Percentiles rank a stretch among this genome's conserved stretches.
Conservation (phyloP, 64 coral and sea anemone genomes). For the Montipora sp. region DNA sequence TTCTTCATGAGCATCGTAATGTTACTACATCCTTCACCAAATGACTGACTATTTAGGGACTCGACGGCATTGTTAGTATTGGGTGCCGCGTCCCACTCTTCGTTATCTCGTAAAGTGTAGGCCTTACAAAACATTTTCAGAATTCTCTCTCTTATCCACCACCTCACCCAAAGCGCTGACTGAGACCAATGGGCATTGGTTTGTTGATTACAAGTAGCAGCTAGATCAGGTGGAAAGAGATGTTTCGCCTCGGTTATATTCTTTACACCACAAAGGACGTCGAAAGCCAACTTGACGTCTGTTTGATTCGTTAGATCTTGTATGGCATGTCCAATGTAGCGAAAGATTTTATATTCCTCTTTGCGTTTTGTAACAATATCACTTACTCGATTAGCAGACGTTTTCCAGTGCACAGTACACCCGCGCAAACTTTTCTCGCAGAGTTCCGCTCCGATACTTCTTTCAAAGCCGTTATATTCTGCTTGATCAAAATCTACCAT, state of each 20-base stretch:
- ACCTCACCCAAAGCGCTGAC: constrained; percentile 23
- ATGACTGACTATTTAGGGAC: constrained; percentile 32
- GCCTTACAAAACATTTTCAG: constrained; percentile 57
- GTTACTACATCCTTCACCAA: constrained; percentile 55
- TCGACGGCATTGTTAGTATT: constrained; percentile 42
- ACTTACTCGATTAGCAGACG: too few relatives aligned
- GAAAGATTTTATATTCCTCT: too few relatives aligned
- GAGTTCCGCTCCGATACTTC: too few relatives aligned
- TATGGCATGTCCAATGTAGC: too few relatives aligned
- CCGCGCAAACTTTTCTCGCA: too few relatives aligned
- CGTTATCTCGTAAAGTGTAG: background rate
- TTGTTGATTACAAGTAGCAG: background rate
- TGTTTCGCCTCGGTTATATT: background rate
- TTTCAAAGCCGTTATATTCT: too few relatives aligned
- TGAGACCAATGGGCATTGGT: constrained; percentile 17
- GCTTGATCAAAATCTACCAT: too few relatives aligned
- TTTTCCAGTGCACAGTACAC: too few relatives aligned
- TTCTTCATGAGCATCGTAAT: constrained; percentile 52
- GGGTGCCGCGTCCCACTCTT: constrained; percentile 2
- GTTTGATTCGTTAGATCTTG: background rate
- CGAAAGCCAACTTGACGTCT: constrained; percentile 26
- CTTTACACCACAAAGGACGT: constrained; percentile 37
- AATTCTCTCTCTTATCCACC: constrained; percentile 50
- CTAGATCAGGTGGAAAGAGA: constrained; percentile 6
- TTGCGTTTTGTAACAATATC: too few relatives aligned